These are phyloP conservation scores for Lampropteryx suffumata DNA, from an alignment of 2,888 invertebrate genomes.

Conservation along the genomic window DNA sequence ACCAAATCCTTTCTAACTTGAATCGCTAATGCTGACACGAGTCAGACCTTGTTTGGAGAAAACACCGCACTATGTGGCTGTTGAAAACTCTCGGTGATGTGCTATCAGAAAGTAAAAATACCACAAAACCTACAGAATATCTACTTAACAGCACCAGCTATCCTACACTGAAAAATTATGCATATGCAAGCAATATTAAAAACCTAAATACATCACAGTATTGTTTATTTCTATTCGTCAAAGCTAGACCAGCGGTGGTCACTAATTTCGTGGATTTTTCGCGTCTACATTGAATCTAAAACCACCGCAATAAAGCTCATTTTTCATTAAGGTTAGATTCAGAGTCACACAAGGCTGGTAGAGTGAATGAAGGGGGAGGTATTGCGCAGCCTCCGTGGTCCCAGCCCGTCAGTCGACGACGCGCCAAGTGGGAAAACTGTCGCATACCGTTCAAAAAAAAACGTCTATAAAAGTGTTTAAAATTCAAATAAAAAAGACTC, in stretches of 20 bases:
- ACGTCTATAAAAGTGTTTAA: conserved; percentile 53
- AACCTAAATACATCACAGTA: not conserved
- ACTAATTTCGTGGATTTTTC: not conserved
- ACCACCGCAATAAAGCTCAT: not conserved
- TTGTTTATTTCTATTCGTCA: not conserved
- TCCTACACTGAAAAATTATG: not conserved
- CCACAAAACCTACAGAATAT: not conserved
- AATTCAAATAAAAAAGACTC: conserved; percentile 51
- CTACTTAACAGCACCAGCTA: not conserved
- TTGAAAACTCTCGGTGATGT: conserved; percentile 51
- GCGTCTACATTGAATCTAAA: not conserved
- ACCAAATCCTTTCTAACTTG: conserved; percentile 52
- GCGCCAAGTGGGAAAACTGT: conserved; percentile 65
- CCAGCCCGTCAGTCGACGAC: conserved; percentile 68
- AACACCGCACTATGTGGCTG: conserved; percentile 75
- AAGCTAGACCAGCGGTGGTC: not conserved
- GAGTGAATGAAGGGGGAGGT: conserved; percentile 79
- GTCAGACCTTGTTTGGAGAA: conserved; percentile 59
- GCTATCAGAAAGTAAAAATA: not conserved
- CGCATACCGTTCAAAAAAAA: conserved; percentile 55
- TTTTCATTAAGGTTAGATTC: not conserved
- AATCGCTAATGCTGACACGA: conserved; percentile 54
- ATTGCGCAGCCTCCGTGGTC: conserved; percentile 77
- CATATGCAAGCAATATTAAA: not conserved
- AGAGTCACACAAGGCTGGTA: conserved; percentile 29